Conservation (phyloP, 2,113 vertebrate genomes). For the Labeo catla region DNA sequence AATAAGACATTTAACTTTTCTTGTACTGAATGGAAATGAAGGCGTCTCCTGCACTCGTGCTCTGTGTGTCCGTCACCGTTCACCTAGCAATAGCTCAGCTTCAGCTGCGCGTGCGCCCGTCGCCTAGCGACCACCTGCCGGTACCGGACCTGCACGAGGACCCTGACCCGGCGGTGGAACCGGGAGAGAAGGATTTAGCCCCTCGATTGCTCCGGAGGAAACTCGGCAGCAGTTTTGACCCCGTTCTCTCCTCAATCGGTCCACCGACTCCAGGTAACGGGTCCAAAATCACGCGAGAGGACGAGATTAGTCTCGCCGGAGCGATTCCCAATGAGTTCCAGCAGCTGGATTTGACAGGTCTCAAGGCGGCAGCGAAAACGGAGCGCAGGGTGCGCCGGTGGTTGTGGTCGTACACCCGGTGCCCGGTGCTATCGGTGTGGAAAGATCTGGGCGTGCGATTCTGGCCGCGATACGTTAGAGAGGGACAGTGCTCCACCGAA, state of each 20-base stretch:
- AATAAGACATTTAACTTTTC: neutral
- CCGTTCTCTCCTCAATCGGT: slow-evolving; percentile 85
- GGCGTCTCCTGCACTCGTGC: slow-evolving; percentile 74
- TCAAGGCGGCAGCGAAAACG: slow-evolving; percentile 86
- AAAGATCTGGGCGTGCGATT: slow-evolving; percentile 90
- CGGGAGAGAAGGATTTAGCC: slow-evolving; percentile 81
- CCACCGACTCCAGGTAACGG: slow-evolving; percentile 75
- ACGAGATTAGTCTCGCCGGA: slow-evolving; percentile 55
- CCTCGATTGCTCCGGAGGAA: slow-evolving; percentile 84
- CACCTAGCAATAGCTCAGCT: slow-evolving; percentile 72
- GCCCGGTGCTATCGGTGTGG: slow-evolving; percentile 88
- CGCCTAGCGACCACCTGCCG: slow-evolving; percentile 86
- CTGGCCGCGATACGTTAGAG: slow-evolving; percentile 92
- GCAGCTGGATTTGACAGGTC: slow-evolving; percentile 80
- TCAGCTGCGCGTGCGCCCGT: slow-evolving; percentile 84
- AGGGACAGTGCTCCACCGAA: slow-evolving; percentile 87
- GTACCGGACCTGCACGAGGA: slow-evolving; percentile 86
- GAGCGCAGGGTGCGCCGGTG: slow-evolving; percentile 88
- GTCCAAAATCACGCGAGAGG: slow-evolving; percentile 69
- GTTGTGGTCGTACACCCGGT: slow-evolving; percentile 90
- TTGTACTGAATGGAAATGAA: slow-evolving; percentile 19
- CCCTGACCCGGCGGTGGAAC: slow-evolving; percentile 89
- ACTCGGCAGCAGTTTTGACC: slow-evolving; percentile 88
- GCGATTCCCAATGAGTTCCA: slow-evolving; percentile 82
- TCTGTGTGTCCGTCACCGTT: slow-evolving; percentile 75